Evolutionary conservation across 2,113 vertebrate genomes (phyloP).

Genomic region (Felis catus): F.catus_Fca126_mat1.0 CM031414.1:122361501-122362000

Average conservation of each 20-base stretch:
- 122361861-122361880: not conserved
- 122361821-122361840: not conserved
- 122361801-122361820: not conserved
- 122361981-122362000: fast-evolving
- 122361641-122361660: not conserved
- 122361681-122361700: not conserved
- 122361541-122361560: not conserved
- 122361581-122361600: not conserved
- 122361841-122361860: not conserved
- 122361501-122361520: too few species aligned
- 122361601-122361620: not conserved
- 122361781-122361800: not conserved
- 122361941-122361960: too few species aligned
- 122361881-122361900: not conserved
- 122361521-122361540: not conserved
- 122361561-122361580: not conserved
- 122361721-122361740: not conserved
- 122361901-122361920: not conserved
- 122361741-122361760: not conserved
- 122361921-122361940: not conserved
- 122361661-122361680: not conserved
- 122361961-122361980: too few species aligned
- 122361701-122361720: not conserved
- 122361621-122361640: not conserved
- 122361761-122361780: not conserved